These are phyloP conservation scores for Ips nitidus DNA, from an alignment of 1,140 invertebrate genomes.

Conservation along the genomic window DNA sequence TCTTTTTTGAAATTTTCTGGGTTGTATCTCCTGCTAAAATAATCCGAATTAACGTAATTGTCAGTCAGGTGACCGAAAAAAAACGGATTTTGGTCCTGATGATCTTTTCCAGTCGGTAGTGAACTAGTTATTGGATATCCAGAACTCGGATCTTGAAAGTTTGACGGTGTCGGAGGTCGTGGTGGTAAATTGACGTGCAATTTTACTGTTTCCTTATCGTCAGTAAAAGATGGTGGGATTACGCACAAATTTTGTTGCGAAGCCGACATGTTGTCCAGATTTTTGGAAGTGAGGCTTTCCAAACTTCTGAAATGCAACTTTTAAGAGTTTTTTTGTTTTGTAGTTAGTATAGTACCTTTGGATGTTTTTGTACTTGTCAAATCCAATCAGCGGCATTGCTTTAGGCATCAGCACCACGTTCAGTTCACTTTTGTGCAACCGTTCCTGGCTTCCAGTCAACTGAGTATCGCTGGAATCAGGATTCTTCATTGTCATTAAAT, in stretches of 20 bases:
- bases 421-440: slow-evolving; percentile 46
- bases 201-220: not conserved
- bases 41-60: slow-evolving; percentile 42
- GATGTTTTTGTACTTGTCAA: slow-evolving; percentile 51
- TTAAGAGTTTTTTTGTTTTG: slow-evolving; percentile 1
- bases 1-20: slow-evolving; percentile 40
- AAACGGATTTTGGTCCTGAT: slow-evolving; percentile 41
- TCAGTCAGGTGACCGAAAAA: slow-evolving; percentile 42
- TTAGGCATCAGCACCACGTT: slow-evolving; percentile 51
- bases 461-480: not conserved
- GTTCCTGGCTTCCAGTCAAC: slow-evolving; percentile 24
- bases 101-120: too few species aligned
- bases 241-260: slow-evolving; percentile 40
- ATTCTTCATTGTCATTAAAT: slow-evolving; percentile 5
- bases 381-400: slow-evolving; percentile 50
- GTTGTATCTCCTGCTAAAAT: slow-evolving; percentile 45
- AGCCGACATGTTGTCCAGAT: slow-evolving; percentile 37
- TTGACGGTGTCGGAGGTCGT: too few species aligned
- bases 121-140: too few species aligned
- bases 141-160: not conserved
- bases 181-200: too few species aligned
- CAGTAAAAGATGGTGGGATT: slow-evolving; percentile 15
- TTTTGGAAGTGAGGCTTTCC: slow-evolving; percentile 42
- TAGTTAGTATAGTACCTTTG: slow-evolving; percentile 32
- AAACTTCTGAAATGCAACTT: slow-evolving; percentile 36